Percentiles rank a stretch among this genome's conserved stretches.
Conservation (phyloP, 2,797 vertebrate species). For the Scarus forsteni region DNA sequence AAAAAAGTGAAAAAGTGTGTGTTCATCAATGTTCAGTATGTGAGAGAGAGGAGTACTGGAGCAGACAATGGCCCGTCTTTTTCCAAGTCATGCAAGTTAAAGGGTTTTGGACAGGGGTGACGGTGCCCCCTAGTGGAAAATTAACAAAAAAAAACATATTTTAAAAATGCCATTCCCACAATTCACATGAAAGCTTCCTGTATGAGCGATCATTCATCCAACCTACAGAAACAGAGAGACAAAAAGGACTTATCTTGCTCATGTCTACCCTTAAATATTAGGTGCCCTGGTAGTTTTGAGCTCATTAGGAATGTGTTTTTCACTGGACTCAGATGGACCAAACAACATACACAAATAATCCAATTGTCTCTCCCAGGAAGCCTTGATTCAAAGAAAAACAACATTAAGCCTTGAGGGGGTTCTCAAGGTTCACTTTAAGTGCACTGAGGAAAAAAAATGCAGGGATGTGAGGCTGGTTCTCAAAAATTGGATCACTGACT, state of each 20-base stretch:
- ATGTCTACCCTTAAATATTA: neutral
- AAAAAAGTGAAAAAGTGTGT: neutral
- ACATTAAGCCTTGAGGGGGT: constrained; percentile 47
- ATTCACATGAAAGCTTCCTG: neutral
- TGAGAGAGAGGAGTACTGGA: constrained; percentile 4
- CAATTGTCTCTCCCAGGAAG: constrained; percentile 60
- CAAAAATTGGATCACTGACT: constrained; percentile 38
- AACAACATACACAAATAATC: constrained; percentile 36
- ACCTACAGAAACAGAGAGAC: neutral
- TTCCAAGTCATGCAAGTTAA: neutral
- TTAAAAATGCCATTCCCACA: constrained; percentile 4
- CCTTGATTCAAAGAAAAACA: constrained; percentile 65
- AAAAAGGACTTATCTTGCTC: neutral
- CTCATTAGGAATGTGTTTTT: constrained; percentile 49
- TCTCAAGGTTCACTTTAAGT: constrained; percentile 71
- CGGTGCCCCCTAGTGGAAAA: constrained; percentile 62
- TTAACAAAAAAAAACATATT: constrained; percentile 26
- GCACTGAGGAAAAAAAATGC: constrained; percentile 40
- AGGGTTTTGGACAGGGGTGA: constrained; percentile 20
- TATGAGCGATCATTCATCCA: neutral
- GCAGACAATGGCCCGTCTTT: neutral
- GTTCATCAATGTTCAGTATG: neutral
- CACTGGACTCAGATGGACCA: constrained; percentile 12
- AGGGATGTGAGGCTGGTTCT: constrained; percentile 10
- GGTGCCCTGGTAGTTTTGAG: constrained; percentile 35